Evolutionary conservation across 2,888 invertebrate genomes (phyloP).

Genomic region (Asteroscopus sphinx): DNA sequence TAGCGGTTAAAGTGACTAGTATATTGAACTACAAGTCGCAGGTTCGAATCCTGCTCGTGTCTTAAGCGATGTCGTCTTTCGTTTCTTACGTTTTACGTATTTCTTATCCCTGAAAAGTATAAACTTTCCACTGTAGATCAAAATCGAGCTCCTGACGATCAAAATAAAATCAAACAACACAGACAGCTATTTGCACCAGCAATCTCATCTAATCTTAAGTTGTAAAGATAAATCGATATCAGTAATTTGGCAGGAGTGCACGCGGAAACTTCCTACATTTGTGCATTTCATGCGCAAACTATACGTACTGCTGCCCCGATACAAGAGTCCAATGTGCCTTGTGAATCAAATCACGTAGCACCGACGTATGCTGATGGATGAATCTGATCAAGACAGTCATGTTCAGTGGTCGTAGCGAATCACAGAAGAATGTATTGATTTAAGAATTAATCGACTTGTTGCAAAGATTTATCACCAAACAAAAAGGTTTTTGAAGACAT

Average conservation of each 20-base stretch:
- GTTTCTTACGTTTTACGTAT: no score
- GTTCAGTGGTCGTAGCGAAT: conserved; percentile 15
- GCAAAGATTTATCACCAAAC: no score
- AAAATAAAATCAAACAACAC: conserved; percentile 2
- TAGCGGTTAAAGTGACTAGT: no score
- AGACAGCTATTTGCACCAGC: conserved; percentile 13
- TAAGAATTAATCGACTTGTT: neutral
- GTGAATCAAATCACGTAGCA: conserved; percentile 40
- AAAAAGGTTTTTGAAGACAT: no score
- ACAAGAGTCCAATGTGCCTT: conserved; percentile 24
- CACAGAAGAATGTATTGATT: conserved; percentile 19
- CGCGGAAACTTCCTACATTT: conserved; percentile 57
- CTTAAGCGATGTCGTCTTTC: no score
- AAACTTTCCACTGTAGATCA: conserved; percentile 6
- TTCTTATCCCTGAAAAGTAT: neutral
- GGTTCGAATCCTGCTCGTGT: no score
- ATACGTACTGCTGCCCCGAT: conserved; percentile 13
- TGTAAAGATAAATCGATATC: conserved; percentile 38
- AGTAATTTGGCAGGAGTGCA: conserved; percentile 39
- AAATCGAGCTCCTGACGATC: neutral
- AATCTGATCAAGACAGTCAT: conserved; percentile 22
- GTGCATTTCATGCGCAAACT: conserved; percentile 31
- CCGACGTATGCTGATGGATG: conserved; percentile 35
- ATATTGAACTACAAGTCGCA: no score
- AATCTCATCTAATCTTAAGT: conserved; percentile 17